Evolutionary conservation across 2,888 invertebrate species (phyloP).

Genomic region (Nysson spinosus): DNA sequence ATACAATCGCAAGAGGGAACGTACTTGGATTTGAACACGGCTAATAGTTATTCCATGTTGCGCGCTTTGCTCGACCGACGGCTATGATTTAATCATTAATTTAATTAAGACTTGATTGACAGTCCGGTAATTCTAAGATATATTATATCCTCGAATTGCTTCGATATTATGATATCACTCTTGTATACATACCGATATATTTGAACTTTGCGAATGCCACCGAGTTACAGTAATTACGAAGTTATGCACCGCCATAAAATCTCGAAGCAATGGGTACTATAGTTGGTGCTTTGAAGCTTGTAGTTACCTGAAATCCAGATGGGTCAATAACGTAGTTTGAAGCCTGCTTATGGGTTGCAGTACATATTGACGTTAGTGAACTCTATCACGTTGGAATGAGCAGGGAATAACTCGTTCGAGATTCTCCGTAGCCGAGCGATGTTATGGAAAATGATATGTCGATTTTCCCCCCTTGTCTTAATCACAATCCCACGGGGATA

Average conservation of each 20-base stretch:
- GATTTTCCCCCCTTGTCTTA: slow-evolving; percentile 13
- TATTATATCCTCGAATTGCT: neutral
- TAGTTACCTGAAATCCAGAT: slow-evolving; percentile 28
- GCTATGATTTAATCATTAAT: slow-evolving; percentile 21
- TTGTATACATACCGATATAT: neutral
- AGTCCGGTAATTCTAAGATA: neutral
- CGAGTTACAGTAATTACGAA: too few species aligned
- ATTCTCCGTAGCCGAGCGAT: neutral
- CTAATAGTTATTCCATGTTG: neutral
- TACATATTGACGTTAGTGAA: slow-evolving; percentile 12
- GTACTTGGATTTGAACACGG: neutral
- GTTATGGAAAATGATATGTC: slow-evolving; percentile 2
- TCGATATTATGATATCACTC: neutral
- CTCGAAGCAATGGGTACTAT: neutral
- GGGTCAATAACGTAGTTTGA: slow-evolving; percentile 40
- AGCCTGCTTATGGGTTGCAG: slow-evolving; percentile 12
- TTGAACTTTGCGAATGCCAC: too few species aligned
- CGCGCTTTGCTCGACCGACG: neutral
- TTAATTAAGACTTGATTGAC: slow-evolving; percentile 22
- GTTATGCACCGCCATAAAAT: too few species aligned
- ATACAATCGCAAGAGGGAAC: neutral
- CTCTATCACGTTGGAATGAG: slow-evolving; percentile 8
- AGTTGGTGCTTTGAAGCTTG: slow-evolving; percentile 6
- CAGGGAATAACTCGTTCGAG: neutral
- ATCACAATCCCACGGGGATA: slow-evolving; percentile 9